A percentile compares a stretch with the other conserved stretches of the same genome.
Evolutionary conservation across 2,797 vertebrate genomes (phyloP).

Genomic region (Podarcis lilfordi): DNA sequence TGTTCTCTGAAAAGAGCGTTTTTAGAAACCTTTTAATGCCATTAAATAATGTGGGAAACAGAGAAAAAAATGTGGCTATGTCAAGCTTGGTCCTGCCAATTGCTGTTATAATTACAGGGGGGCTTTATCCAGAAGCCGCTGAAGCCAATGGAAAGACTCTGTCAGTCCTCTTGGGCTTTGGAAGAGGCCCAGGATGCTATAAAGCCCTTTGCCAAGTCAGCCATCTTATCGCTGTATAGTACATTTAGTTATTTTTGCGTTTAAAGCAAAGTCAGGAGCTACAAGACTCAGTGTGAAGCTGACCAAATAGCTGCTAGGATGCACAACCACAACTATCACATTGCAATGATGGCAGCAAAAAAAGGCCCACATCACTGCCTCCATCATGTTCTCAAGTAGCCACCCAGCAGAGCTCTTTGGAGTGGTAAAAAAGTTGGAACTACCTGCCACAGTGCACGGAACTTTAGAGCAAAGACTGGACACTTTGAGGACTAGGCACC

Average conservation of each 20-base stretch:
- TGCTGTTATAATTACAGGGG: conserved; percentile 28
- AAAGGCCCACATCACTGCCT: too few species aligned
- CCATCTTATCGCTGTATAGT: background rate
- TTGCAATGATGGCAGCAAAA: too few species aligned
- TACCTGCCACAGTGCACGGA: too few species aligned
- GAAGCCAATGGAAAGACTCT: conserved; percentile 28
- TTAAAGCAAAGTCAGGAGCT: background rate
- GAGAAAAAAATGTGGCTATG: background rate
- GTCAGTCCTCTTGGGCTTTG: conserved; percentile 6
- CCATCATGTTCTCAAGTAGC: too few species aligned
- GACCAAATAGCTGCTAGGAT: too few species aligned
- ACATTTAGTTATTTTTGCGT: background rate
- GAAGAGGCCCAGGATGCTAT: conserved; percentile 6
- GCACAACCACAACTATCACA: too few species aligned
- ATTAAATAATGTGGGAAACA: conserved; percentile 31
- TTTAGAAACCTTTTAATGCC: background rate
- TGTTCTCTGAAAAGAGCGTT: conserved; percentile 10
- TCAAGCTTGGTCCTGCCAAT: background rate
- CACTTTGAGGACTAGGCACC: too few species aligned
- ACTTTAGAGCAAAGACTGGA: too few species aligned
- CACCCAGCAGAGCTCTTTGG: too few species aligned
- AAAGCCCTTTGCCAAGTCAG: background rate
- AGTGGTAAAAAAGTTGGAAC: too few species aligned
- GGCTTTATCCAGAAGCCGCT: conserved; percentile 12
- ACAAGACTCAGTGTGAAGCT: too few species aligned